These are phyloP conservation scores for Psylliodes chrysocephalus DNA, from an alignment of 2,888 invertebrate genomes.

Conservation along the genomic window DNA sequence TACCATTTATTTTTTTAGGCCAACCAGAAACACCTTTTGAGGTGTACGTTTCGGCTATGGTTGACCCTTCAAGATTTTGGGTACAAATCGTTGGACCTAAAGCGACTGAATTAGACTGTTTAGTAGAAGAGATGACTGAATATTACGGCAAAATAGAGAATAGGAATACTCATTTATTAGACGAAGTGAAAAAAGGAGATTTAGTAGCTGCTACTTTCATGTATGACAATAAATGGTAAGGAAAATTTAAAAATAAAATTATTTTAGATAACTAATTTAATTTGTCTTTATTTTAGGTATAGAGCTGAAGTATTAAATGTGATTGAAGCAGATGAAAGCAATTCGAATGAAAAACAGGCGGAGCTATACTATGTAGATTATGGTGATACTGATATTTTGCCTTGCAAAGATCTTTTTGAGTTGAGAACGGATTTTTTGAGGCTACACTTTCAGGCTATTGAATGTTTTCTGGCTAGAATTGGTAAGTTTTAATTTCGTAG, in stretches of 20 bases:
- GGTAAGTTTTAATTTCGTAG: conserved; percentile 63
- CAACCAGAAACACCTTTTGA: conserved; percentile 74
- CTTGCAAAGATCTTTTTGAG: conserved; percentile 75
- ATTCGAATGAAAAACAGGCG: conserved; percentile 69
- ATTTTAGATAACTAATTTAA: neutral
- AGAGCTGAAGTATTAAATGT: conserved; percentile 75
- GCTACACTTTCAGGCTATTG: conserved; percentile 85
- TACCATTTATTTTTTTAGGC: conserved; percentile 48
- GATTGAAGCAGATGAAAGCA: conserved; percentile 65
- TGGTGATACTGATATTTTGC: conserved; percentile 81
- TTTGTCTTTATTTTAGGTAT: conserved; percentile 53
- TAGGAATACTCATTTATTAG: conserved; percentile 68
- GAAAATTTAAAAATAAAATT: neutral
- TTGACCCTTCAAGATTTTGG: conserved; percentile 85
- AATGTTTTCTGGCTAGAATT: conserved; percentile 83
- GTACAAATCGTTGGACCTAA: conserved; percentile 81
- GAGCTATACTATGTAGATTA: conserved; percentile 88
- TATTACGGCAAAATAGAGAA: conserved; percentile 78
- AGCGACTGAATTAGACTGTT: conserved; percentile 79
- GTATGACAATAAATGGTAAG: conserved; percentile 85
- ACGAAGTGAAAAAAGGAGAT: conserved; percentile 75
- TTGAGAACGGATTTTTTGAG: conserved; percentile 79
- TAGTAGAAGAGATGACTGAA: conserved; percentile 84
- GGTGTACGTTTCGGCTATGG: conserved; percentile 88
- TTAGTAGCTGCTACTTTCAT: conserved; percentile 86